These are phyloP conservation scores for Andricus grossulariae DNA, from an alignment of 1,140 invertebrate species.

Conservation along the genomic window DNA sequence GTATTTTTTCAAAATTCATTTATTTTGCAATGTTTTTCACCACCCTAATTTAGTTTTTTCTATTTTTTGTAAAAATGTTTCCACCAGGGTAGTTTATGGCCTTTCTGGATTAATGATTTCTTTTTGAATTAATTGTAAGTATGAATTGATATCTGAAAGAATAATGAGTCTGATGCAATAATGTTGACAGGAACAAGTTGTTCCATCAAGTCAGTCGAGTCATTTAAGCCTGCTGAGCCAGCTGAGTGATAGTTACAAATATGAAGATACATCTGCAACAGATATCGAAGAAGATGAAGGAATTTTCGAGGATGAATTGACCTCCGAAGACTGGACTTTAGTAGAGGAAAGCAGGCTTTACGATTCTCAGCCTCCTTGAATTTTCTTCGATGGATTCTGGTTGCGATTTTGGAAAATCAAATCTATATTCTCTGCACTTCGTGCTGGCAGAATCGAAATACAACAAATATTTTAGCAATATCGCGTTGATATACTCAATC, in stretches of 20 bases:
- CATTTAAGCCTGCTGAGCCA: slow-evolving; percentile 12
- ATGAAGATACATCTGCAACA: slow-evolving; percentile 38
- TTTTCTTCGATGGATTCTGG: neutral
- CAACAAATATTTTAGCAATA: slow-evolving; percentile 9
- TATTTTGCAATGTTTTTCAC: fast-evolving
- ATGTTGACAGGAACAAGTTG: slow-evolving; percentile 43
- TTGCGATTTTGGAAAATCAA: slow-evolving; percentile 29
- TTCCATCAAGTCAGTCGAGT: slow-evolving; percentile 36
- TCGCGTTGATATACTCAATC: too few relatives aligned
- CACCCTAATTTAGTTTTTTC: too few relatives aligned
- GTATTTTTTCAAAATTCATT: too few relatives aligned
- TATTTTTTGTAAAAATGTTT: too few relatives aligned
- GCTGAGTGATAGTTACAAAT: slow-evolving; percentile 38
- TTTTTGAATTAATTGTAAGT: too few relatives aligned
- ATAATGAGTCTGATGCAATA: too few relatives aligned
- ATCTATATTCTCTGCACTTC: neutral
- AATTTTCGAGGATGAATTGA: slow-evolving; percentile 42
- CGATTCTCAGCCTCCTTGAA: slow-evolving; percentile 45
- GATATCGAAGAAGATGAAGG: slow-evolving; percentile 42
- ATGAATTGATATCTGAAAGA: too few relatives aligned
- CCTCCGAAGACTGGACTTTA: slow-evolving; percentile 16
- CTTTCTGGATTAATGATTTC: too few relatives aligned
- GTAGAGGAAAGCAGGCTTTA: slow-evolving; percentile 33
- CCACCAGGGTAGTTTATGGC: too few relatives aligned
- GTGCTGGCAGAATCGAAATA: slow-evolving; percentile 25